Conservation (phyloP, 1,140 invertebrate genomes). For the Platyscapa corneri region DNA sequence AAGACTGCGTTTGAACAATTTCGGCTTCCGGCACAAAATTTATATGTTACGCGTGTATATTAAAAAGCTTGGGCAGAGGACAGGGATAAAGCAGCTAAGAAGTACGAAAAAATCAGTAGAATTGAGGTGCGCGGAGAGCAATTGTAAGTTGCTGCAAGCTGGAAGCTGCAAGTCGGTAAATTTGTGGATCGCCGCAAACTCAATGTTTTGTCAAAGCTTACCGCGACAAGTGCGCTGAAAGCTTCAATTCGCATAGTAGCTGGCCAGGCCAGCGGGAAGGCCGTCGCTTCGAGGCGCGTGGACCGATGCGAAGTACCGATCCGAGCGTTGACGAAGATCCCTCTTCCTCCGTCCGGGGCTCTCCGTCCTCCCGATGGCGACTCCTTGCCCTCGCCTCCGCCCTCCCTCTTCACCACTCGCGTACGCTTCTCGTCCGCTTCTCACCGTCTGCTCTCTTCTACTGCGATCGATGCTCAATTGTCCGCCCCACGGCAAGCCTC, state of each 20-base stretch:
- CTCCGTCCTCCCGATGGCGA: too few relatives aligned
- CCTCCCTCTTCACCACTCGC: constrained; percentile 32
- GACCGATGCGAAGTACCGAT: constrained; percentile 65
- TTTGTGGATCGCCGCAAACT: too few relatives aligned
- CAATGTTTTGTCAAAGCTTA: constrained; percentile 55
- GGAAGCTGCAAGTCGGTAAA: too few relatives aligned
- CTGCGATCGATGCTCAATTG: neutral
- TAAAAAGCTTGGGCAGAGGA: too few relatives aligned
- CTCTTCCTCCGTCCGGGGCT: too few relatives aligned
- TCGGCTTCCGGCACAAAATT: too few relatives aligned
- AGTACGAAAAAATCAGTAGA: too few relatives aligned
- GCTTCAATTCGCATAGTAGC: constrained; percentile 76
- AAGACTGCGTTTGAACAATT: too few relatives aligned
- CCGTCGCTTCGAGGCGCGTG: constrained; percentile 64
- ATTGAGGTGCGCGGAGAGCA: too few relatives aligned
- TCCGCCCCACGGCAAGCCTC: neutral
- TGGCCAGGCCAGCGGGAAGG: constrained; percentile 73
- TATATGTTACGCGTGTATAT: too few relatives aligned
- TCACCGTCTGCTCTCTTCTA: neutral
- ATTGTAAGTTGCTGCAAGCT: too few relatives aligned
- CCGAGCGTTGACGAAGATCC: constrained; percentile 56
- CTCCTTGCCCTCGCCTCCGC: neutral
- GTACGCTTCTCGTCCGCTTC: constrained; percentile 33
- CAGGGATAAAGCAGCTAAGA: too few relatives aligned
- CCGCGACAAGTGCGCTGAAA: constrained; percentile 72